phyloP scores from a whole-genome alignment of 2,113 vertebrate genomes.

The Ovis canadensis region DNA sequence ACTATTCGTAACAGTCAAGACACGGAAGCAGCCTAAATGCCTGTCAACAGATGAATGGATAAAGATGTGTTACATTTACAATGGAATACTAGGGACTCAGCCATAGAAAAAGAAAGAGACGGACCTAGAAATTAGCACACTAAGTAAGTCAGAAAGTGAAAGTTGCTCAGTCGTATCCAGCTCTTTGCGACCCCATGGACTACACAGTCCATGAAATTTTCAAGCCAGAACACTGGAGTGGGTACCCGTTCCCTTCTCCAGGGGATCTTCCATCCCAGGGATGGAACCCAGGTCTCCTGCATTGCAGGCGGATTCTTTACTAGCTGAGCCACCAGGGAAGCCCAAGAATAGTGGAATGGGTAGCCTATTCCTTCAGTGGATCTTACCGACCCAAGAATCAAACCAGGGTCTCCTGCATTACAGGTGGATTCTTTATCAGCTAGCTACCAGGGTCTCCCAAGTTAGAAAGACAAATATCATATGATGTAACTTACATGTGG shows the following conservation, averaged over 20 bases:
- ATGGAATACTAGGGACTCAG: not conserved
- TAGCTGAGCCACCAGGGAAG: not conserved
- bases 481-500: not conserved
- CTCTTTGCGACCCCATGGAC: not conserved
- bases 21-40: not conserved
- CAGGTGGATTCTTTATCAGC: not conserved
- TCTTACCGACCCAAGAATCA: not conserved
- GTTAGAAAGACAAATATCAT: not conserved
- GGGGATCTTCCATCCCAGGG: not conserved
- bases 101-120: not conserved
- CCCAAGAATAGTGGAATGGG: not conserved
- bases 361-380: not conserved
- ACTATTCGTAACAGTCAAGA: not conserved
- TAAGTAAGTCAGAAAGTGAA: not conserved
- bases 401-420: not conserved
- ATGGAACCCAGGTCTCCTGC: not conserved
- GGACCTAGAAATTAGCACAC: not conserved
- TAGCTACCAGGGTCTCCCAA: not conserved
- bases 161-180: not conserved
- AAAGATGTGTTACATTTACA: not conserved
- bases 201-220: not conserved
- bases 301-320: not conserved
- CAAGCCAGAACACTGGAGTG: not conserved
- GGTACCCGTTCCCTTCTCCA: not conserved
- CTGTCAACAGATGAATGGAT: not conserved